Percentiles rank a stretch among this genome's conserved stretches.
These are phyloP conservation scores for Enteromius viviparus DNA, from an alignment of 2,797 vertebrate genomes.

Conservation along the genomic window DNA sequence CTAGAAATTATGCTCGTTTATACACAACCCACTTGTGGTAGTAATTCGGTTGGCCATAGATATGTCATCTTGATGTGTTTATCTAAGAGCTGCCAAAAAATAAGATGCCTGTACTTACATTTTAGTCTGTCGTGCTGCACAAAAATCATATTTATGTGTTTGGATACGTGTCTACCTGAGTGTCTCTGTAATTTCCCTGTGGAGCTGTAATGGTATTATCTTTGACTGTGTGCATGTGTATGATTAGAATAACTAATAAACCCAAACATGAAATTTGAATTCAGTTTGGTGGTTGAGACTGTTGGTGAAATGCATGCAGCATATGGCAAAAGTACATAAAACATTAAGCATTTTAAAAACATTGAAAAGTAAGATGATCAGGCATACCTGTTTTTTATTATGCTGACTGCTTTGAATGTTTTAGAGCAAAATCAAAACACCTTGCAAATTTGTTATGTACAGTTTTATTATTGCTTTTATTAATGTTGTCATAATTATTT, in stretches of 20 bases:
- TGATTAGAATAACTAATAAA: slow-evolving; percentile 15
- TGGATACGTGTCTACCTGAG: background rate
- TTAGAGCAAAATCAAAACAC: background rate
- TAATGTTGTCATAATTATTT: background rate
- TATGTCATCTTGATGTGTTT: background rate
- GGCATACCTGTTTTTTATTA: background rate
- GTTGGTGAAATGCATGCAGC: slow-evolving; percentile 7
- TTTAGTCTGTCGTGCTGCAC: background rate
- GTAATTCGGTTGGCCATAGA: background rate
- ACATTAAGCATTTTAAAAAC: background rate
- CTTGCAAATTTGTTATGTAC: background rate
- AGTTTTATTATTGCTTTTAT: background rate
- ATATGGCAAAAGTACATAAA: background rate
- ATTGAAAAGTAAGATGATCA: background rate
- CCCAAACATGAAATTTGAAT: background rate
- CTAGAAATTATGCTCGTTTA: background rate
- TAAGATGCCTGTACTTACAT: background rate
- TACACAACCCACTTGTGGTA: background rate
- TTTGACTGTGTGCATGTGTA: background rate
- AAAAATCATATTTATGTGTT: slow-evolving; percentile 17
- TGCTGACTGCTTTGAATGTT: background rate
- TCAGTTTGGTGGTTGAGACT: background rate
- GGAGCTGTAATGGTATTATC: background rate
- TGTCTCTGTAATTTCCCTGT: slow-evolving; percentile 10
- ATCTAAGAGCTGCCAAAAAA: background rate